These are phyloP conservation scores for Desmodus rotundus DNA, from an alignment of 2,113 vertebrate species.

Conservation along the genomic window DNA sequence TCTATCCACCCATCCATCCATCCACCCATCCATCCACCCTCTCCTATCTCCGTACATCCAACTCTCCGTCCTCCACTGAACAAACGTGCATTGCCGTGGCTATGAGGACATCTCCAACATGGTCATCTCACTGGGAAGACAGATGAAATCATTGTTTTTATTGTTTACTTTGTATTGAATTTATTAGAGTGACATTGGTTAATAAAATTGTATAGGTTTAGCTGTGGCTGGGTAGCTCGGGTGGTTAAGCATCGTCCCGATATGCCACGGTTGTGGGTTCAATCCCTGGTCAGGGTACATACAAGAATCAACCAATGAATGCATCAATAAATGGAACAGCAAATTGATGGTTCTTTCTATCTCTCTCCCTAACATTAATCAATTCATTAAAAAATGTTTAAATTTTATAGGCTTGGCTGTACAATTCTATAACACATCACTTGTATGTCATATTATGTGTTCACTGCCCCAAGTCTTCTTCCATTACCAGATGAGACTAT, in stretches of 20 bases:
- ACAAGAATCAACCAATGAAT: not conserved
- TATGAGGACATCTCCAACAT: fast-evolving
- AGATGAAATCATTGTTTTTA: not conserved
- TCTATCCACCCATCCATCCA: not conserved
- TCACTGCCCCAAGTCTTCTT: not conserved
- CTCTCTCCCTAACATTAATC: not conserved
- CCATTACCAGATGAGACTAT: not conserved
- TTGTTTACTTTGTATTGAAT: not conserved
- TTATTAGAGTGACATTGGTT: not conserved
- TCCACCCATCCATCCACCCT: no score
- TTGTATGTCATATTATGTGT: not conserved
- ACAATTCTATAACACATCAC: not conserved
- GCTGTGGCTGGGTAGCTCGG: not conserved
- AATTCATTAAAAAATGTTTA: not conserved
- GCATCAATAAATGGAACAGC: not conserved
- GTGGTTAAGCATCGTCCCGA: not conserved
- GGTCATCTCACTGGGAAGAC: not conserved
- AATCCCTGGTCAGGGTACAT: not conserved
- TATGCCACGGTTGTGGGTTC: not conserved
- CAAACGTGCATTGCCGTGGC: fast-evolving
- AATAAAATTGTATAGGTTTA: not conserved
- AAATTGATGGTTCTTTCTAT: not conserved
- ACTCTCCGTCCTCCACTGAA: not conserved
- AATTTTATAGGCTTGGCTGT: not conserved
- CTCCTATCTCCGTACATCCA: not conserved